Base-by-base conservation (phyloP, 2,797 vertebrate genomes). In the Tapera naevia region DNA sequence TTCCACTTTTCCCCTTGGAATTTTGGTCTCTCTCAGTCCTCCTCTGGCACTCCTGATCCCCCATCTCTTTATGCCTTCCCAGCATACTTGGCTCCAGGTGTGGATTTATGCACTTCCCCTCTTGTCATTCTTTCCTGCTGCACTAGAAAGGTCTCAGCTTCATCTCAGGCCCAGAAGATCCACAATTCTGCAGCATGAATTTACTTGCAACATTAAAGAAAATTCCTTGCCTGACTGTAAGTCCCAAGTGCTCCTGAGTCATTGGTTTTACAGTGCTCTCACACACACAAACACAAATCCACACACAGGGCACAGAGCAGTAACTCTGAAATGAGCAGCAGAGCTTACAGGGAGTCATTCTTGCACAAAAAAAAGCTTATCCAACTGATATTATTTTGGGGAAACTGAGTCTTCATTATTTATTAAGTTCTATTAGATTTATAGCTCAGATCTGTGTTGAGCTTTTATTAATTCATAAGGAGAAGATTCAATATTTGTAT, bases 61-160 rank as follows among this genome's bases (percentile, higher is more conserved):
- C 76, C 91, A 69, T 22, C 85, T 76, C 64, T 82, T 90, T 43
- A 37, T 1, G 16, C 85, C 60, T 94, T 81, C 93, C 70, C 89
- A 62, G 74, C 72, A 67, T 9, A 62, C 83, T 91, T 84, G 88
- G 91, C 87, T 93, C 89, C 95, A 95, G 89, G 89, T 76, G 94
- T 69, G 88, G 89, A 60, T 92, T 96, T 93, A 84, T 80, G 94
- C 78, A 60, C 90, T 94, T 96, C 88, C 93, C 78, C 65, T 96
- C 83, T 86, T 60, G 53, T 58, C 71, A 90, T 88, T 90, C 89
- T 91, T 94, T 82, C 88, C 87, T 75, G 86, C 88, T 88, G 53
- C 82, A 46, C 67, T 76, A 92, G 51, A 91, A 92, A 93, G 56
- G 27, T 60, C 91, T 89, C 91, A 72, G 88, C 89, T 91, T 35